Conservation (phyloP, 2,113 vertebrate genomes). For the Eurystomus gularis region DNA sequence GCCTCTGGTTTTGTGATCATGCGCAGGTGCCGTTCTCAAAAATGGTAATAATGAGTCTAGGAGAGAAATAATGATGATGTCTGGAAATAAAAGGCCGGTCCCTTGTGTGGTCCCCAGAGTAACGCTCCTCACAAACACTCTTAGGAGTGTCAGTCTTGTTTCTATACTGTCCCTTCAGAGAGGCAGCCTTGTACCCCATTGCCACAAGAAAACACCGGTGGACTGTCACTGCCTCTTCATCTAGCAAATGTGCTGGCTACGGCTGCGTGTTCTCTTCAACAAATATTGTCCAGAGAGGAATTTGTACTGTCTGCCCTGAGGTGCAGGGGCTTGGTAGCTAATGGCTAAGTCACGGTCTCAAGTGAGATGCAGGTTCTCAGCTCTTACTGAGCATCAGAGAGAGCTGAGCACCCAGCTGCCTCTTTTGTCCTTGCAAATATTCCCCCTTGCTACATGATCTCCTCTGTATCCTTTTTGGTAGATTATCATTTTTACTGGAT, state of each 20-base stretch:
- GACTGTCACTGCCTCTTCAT: background rate
- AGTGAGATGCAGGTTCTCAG: background rate
- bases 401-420: background rate
- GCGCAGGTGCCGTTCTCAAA: conserved; percentile 12
- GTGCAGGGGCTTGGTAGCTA: background rate
- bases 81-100: background rate
- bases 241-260: background rate
- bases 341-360: background rate
- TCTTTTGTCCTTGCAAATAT: background rate
- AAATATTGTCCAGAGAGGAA: background rate
- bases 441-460: background rate
- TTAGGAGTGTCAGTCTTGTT: background rate
- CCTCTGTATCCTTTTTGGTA: background rate
- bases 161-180: background rate
- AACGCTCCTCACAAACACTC: background rate
- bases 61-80: background rate
- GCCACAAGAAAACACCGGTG: background rate
- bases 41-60: background rate
- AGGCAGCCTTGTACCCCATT: background rate
- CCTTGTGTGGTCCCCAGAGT: background rate
- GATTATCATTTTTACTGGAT: background rate
- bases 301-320: background rate
- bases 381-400: background rate
- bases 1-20: background rate
- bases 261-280: background rate